Base-by-base conservation (phyloP, 2,888 invertebrate genomes). In the Dione vanillae region DNA sequence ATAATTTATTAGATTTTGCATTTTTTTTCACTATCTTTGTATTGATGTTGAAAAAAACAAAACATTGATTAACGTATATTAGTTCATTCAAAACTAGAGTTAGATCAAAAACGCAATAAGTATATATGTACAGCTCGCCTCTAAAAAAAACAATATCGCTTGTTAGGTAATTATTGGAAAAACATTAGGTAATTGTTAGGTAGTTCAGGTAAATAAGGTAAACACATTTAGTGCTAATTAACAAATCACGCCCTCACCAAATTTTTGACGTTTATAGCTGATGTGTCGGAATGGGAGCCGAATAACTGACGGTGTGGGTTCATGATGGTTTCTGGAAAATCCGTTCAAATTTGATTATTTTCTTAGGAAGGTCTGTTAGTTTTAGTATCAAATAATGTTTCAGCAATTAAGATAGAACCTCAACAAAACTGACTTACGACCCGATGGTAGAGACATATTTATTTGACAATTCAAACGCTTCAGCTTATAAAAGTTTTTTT, bases 271-370 rank as follows among this genome's bases (percentile, higher is more conserved):
- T 93, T 93, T 67, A 95, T 91, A 70, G 94, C 92, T 5, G 95
- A 95, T 6, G 96, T 95, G 88, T 96, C 96, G 75, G 95, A 95
- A 75, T 95, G 93, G 20, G 95, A 95, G 74, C 94, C 89, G 73
- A 94, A 94, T 71, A 94, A 81, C 1, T 90, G 90, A 43, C 85
- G 82, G 62, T 69, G 78, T 6, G 82, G 76, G 74, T 81, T 82
- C 90, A 90, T 91, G 78, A 77, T 81, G 58, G 10, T 54, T 81
- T 84, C 87, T 87, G 87, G 12, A 75, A 77, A 70, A 58, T 54
- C 3, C 35, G 41, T 35, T 19, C 47, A 49, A 19, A 16, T 19
- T 35, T 37, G n/a, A 9, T 35, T 19, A 45, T 37, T 35, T 35
- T 8, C 5, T 3, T 2, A 35, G 9, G 2, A 54, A n/a, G n/a